phyloP scores from a whole-genome alignment of 2,797 vertebrate species.

The Lithobates pipiens region DNA sequence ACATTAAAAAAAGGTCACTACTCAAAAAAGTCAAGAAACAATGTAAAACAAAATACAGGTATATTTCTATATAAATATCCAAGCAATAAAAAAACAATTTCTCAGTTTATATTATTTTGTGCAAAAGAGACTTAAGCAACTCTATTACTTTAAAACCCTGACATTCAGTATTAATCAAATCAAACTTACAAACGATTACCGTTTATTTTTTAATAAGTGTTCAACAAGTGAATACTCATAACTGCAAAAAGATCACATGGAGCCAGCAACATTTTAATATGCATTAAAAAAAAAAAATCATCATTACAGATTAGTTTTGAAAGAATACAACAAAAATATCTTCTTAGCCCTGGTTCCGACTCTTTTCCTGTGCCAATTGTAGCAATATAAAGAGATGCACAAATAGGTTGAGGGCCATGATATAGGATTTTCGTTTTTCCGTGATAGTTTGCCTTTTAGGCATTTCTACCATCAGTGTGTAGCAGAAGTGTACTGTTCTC shows the following conservation, averaged over 20 bases:
- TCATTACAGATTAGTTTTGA: not conserved
- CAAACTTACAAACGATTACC: not conserved
- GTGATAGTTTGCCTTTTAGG: no score
- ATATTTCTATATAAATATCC: constrained; percentile 6
- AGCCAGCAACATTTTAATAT: not conserved
- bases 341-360: not conserved
- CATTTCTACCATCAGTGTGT: not conserved
- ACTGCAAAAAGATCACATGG: no score
- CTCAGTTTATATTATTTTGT: constrained; percentile 28
- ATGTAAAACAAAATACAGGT: constrained; percentile 9
- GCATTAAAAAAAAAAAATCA: not conserved
- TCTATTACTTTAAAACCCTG: not conserved
- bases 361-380: no score
- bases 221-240: no score
- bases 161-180: not conserved
- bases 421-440: no score
- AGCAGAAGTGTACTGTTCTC: no score
- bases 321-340: not conserved
- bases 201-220: not conserved
- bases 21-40: constrained; percentile 22
- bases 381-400: no score
- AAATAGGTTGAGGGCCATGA: no score
- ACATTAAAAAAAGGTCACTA: not conserved
- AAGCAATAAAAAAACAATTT: constrained; percentile 38
- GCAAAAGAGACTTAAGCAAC: constrained; percentile 17